Base-by-base conservation (phyloP, 2,113 vertebrate species). In the Copsychus sechellarum region DNA sequence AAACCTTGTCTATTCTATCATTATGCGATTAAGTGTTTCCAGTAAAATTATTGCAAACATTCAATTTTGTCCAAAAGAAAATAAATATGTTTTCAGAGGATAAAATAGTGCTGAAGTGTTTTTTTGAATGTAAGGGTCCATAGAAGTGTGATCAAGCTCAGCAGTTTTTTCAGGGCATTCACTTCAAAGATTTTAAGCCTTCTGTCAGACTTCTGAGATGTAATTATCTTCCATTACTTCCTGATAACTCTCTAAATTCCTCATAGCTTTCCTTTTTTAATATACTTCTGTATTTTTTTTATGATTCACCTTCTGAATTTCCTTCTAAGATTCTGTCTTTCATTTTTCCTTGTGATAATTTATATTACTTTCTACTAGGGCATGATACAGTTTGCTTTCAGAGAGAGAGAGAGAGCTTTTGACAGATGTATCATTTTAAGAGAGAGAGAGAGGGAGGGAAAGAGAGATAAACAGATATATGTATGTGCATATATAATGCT, bases 211-310 rank as follows among this genome's bases (percentile, higher is more conserved):
- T 54, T 26, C 51, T 86, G 40, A 67, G 33, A 60, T 85, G 33
- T 73, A 82, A 86, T 93, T 90, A 86, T 79, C 47, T 91, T 86
- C 74, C 38, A 77, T 94, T 91, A 58, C 56, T 87, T 80, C 50
- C 43, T 92, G 62, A 70, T 85, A 90, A 80, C 26, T 58, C 60
- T 74, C 34, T 64, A 50, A 95, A 87, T 90, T 95, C 62, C 34
- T 90, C 53, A 53, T 74, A 67, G 45, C n/a, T 92, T 96, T 91
- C 33, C 19, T 85, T 94, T 94, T 95, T 77, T 58, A 85, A 91
- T 82, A 90, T 73, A 58, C 16, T 86, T 87, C 45, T 43, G 9
- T 79, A 54, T 58, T 60, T 82, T 82, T 94, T 28, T 89, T 72
- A 69, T 72, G 10, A 79, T 88, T 87, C 47, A 25, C 11, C 93